phyloP scores from a whole-genome alignment of 1,140 invertebrate genomes.

The Aphelenchoides avenae region DNA sequence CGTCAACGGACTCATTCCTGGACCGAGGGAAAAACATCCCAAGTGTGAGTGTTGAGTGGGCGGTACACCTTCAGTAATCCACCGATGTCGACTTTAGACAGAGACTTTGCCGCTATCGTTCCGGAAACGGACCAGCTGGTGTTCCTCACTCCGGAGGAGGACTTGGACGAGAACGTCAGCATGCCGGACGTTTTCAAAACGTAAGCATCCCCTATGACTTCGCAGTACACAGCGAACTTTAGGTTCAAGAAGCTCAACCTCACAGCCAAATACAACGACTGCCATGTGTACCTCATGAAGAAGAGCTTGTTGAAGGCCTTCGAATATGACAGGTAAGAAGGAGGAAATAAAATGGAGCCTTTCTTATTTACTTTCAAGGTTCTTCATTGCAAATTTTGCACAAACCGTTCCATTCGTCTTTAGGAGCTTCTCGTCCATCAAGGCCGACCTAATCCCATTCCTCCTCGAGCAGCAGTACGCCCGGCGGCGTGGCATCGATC shows the following conservation, averaged over 20 bases:
- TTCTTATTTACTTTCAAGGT: neutral
- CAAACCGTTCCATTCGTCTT: constrained; percentile 9
- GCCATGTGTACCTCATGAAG: constrained; percentile 42
- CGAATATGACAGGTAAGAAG: constrained; percentile 23
- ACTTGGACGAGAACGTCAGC: constrained; percentile 31
- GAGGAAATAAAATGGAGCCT: constrained; percentile 1
- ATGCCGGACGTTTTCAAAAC: constrained; percentile 10
- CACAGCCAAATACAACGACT: constrained; percentile 36
- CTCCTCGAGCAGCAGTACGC: constrained; percentile 28
- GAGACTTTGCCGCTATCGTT: constrained; percentile 32
- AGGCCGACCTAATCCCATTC: constrained; percentile 42
- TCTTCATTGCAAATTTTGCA: constrained; percentile 10
- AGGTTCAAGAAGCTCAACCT: constrained; percentile 33
- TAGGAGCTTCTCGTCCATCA: constrained; percentile 34
- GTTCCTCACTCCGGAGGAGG: constrained; percentile 38
- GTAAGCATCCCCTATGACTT: constrained; percentile 16
- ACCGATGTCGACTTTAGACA: constrained; percentile 31
- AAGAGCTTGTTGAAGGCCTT: constrained; percentile 20
- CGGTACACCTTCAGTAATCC: neutral
- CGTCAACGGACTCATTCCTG: constrained; percentile 27
- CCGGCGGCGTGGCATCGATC: constrained; percentile 10
- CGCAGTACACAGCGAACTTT: neutral
- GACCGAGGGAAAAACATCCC: constrained; percentile 28
- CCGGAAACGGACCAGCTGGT: constrained; percentile 30
- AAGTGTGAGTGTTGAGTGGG: constrained; percentile 15